Evolutionary conservation across 2,113 vertebrate species (phyloP).

Genomic region (Cyanoderma ruficeps): DNA sequence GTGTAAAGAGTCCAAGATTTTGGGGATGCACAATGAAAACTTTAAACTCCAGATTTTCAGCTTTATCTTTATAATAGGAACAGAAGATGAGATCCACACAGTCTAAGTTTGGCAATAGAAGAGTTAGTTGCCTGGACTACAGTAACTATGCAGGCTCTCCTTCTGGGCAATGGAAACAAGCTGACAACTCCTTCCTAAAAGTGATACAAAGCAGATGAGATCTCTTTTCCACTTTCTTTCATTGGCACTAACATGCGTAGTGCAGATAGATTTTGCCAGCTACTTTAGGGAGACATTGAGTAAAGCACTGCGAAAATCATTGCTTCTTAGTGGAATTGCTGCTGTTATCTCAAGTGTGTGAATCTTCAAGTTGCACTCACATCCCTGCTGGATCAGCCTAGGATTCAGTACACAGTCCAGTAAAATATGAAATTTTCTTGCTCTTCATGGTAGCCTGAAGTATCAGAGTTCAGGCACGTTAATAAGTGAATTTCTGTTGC

Average conservation of each 20-base stretch:
- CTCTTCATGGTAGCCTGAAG: not conserved
- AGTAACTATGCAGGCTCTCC: not conserved
- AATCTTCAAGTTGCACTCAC: not conserved
- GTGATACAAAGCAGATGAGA: not conserved
- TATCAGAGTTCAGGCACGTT: not conserved
- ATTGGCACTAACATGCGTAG: not conserved
- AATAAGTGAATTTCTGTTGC: not conserved
- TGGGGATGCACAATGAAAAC: not conserved
- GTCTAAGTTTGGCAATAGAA: not conserved
- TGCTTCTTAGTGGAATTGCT: not conserved
- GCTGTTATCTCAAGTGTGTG: not conserved
- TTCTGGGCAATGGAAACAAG: not conserved
- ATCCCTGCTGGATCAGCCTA: not conserved
- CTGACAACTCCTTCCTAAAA: not conserved
- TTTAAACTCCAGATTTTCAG: not conserved
- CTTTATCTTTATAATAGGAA: not conserved
- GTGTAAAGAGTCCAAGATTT: not conserved
- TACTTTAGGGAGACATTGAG: not conserved
- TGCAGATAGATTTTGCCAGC: not conserved
- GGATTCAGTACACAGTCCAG: not conserved
- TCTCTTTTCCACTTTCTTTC: not conserved
- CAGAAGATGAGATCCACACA: not conserved
- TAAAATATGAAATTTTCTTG: not conserved
- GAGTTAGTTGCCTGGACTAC: constrained; percentile 32
- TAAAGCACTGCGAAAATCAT: not conserved